phyloP scores from a whole-genome alignment of 2,113 vertebrate genomes.

The Pomatostomus ruficeps region DNA sequence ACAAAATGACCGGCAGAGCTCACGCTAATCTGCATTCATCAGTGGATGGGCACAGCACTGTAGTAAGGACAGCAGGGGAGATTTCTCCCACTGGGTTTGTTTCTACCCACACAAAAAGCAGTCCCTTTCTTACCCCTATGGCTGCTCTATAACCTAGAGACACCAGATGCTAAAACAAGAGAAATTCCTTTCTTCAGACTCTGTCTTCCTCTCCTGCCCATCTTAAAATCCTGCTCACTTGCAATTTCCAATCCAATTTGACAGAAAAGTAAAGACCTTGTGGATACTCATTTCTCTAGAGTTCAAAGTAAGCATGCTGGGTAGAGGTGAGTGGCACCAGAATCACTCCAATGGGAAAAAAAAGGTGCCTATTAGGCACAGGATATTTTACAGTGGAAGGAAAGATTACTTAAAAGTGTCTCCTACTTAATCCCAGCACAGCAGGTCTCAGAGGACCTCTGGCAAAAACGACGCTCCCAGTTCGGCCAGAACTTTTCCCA shows the following conservation, averaged over 20 bases:
- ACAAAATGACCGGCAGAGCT: fast-evolving
- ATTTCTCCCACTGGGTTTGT: background rate
- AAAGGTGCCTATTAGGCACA: background rate
- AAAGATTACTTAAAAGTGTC: background rate
- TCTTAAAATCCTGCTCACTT: background rate
- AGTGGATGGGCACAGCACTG: fast-evolving
- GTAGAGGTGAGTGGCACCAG: background rate
- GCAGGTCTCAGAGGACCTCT: background rate
- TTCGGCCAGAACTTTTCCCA: background rate
- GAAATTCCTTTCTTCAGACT: background rate
- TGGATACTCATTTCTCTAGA: background rate
- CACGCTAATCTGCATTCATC: fast-evolving
- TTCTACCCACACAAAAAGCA: background rate
- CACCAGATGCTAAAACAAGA: background rate
- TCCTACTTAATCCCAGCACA: background rate
- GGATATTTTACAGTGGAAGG: background rate
- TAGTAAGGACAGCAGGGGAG: fast-evolving
- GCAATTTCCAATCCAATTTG: background rate
- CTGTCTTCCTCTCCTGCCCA: background rate
- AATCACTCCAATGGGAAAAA: background rate
- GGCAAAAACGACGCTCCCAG: background rate
- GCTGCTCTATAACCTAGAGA: background rate
- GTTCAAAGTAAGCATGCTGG: background rate
- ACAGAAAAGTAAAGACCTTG: background rate
- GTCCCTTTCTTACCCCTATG: background rate